phyloP scores from a whole-genome alignment of 2,113 vertebrate species.

The Trematomus loennbergii region DNA sequence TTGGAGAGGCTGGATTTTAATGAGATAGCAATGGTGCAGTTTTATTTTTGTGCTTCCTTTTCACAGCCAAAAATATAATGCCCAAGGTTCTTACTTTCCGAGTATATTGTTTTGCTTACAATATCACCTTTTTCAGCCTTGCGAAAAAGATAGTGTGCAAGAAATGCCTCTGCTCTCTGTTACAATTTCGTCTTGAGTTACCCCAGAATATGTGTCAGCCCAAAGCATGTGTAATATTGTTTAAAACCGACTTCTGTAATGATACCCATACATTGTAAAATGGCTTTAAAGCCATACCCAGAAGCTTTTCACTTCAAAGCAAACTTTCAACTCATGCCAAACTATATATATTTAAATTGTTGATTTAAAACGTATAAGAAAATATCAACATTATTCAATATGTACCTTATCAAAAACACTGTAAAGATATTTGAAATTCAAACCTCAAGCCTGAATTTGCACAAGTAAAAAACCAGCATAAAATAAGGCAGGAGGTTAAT shows the following conservation, averaged over 20 bases:
- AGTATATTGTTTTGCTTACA: conserved; percentile 4
- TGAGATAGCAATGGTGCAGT: neutral
- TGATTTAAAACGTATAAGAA: neutral
- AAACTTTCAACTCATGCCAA: neutral
- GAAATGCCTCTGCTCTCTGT: neutral
- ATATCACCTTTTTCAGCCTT: neutral
- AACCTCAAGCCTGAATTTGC: neutral
- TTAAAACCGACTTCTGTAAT: conserved; percentile 20
- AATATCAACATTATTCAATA: neutral
- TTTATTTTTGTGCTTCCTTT: neutral
- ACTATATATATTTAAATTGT: neutral
- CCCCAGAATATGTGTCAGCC: conserved; percentile 16
- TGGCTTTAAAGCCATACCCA: neutral
- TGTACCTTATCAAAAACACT: neutral
- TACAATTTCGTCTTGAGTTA: conserved; percentile 24
- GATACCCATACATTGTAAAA: neutral
- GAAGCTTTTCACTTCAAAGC: neutral
- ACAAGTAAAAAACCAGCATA: neutral
- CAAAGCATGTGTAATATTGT: neutral
- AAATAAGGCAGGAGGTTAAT: conserved; percentile 39
- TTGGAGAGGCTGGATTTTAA: neutral
- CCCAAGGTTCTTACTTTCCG: neutral
- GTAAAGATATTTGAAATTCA: neutral
- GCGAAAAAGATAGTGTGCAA: neutral
- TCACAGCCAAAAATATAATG: conserved; percentile 1